Evolutionary conservation across 2,888 invertebrate genomes (phyloP).

Genomic region (Harpalus rubripes): DNA sequence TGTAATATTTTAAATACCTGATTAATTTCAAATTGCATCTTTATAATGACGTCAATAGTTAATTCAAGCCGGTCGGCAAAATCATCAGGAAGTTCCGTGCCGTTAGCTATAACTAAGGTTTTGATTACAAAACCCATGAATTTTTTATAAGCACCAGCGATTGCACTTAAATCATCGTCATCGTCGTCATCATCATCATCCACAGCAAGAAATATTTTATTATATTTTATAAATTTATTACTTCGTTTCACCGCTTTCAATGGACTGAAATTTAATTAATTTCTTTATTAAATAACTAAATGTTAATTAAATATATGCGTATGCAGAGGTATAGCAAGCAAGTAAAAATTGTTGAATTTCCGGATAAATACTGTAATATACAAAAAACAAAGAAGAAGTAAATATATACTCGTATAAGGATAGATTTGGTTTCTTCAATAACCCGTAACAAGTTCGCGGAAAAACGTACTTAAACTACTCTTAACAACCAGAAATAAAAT

Average conservation of each 20-base stretch:
- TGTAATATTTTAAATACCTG: constrained; percentile 76
- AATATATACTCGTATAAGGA: too few species aligned
- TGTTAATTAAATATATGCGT: too few species aligned
- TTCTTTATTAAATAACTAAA: not conserved
- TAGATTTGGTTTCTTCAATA: too few species aligned
- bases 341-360: too few species aligned
- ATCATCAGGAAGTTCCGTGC: constrained; percentile 74
- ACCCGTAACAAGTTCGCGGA: too few species aligned
- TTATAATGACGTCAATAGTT: constrained; percentile 78
- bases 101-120: constrained; percentile 72
- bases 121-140: constrained; percentile 73
- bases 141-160: constrained; percentile 70
- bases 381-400: too few species aligned
- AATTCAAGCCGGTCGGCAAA: constrained; percentile 77
- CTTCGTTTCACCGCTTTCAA: constrained; percentile 49
- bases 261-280: constrained; percentile 42
- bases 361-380: too few species aligned
- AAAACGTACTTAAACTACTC: too few species aligned
- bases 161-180: constrained; percentile 69
- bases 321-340: too few species aligned
- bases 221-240: constrained; percentile 54
- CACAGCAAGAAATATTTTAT: constrained; percentile 70
- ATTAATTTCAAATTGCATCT: constrained; percentile 79
- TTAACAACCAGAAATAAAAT: too few species aligned
- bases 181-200: constrained; percentile 71